Evolutionary conservation across 2,113 vertebrate genomes (phyloP), one percentile per base, ranked within the genome.

Genomic region (Aviceda subcristata): DNA sequence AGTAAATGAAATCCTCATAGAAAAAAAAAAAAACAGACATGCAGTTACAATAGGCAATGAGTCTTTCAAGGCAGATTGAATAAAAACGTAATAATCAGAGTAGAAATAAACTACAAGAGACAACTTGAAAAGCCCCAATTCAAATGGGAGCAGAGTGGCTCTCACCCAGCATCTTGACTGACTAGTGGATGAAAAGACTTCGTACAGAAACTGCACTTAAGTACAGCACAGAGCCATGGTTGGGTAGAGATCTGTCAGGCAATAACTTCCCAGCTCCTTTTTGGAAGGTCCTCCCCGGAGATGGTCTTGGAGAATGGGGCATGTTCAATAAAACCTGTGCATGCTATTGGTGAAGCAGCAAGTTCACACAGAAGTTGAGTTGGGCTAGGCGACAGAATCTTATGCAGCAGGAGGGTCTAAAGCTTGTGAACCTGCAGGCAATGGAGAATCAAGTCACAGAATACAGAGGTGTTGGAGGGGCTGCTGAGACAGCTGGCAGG

Each of bases 331-430:
- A 56, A 73, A 60, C 23, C 73, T 27, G 17, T 21, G 30, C 16
- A 4, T 5, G 17, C 51, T 50, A 11, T 0, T 46, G 76, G 60
- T 1, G 1, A 48, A 43, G 22, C 29, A 45, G 41, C 43, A 59
- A 38, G 34, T 13, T 36, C 41, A 23, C 41, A 39, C 0, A 6
- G 17, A 60, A 14, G 34, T 0, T 69, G 36, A 41, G 19, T 6
- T 14, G 56, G 75, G 68, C 21, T 30, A 39, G 41, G 19, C 11
- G 12, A 78, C 39, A 88, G 74, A 45, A 6, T 21, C 8, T 15
- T 2, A 5, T 1, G 8, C 0, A 80, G 63, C 55, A 83, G 46
- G 13, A 63, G 36, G 12, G 9, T 22, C 46, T 50, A 46, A 24
- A 23, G 15, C 1, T 2, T 6, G 27, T 20, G 69, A 75, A 48